Base-by-base conservation (phyloP, 2,113 vertebrate species). In the Coptodon rendalli region DNA sequence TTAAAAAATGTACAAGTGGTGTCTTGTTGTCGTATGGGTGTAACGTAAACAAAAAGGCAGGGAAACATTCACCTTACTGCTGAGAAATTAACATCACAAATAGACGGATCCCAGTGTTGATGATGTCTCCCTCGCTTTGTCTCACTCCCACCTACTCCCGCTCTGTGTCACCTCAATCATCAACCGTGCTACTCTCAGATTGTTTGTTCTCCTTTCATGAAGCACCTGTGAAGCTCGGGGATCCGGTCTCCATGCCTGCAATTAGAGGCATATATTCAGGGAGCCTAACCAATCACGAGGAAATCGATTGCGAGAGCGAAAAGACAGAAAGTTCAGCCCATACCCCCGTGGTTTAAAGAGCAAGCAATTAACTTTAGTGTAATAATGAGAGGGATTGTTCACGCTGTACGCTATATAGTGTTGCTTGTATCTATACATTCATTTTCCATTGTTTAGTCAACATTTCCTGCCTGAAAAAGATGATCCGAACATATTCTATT, bases 211-310 rank as follows among this genome's bases (percentile, higher is more conserved):
- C 81, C 81, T 92, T 91, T 91, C 76, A 91, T 85, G 83, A 89
- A 92, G 89, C 93, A 93, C 89, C 92, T 93, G 93, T 82, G 86
- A 90, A 63, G 86, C 91, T 87, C 80, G 2, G 85, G 89, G 93
- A 93, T 89, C 84, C 88, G 53, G 87, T 89, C 13, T 36, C 73
- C 83, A n/a, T 45, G 85, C 78, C 80, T 87, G 86, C 86, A 93
- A 86, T 92, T 87, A 93, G 80, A 92, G 48, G 31, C 50, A 7
- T 34, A 48, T 36, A 31, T 83, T 89, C 80, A 14, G 79, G 79
- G 86, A 87, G 79, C 54, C 52, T 10, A 83, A 81, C 82, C 83
- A 73, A 73, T 91, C 71, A 40, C 7, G 7, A 57, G 63, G 12
- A 61, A 82, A 91, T 88, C 80, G 43, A 93, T 87, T 56, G 40